phyloP scores from a whole-genome alignment of 2,797 vertebrate species.

The Acanthiza pusilla region DNA sequence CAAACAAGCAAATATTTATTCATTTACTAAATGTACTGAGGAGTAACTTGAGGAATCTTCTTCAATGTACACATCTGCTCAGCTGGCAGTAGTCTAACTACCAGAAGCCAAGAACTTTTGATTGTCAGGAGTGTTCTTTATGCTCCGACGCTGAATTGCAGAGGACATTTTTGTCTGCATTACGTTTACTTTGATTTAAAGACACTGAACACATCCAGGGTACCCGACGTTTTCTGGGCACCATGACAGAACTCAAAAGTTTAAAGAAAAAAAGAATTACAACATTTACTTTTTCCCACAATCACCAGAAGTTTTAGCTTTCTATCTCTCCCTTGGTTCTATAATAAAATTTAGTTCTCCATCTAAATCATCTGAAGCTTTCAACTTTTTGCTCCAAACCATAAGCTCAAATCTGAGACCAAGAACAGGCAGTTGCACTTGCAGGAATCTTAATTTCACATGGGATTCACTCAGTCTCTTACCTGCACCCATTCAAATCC shows the following conservation, averaged over 20 bases:
- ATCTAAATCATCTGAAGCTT: not conserved
- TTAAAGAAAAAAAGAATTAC: not conserved
- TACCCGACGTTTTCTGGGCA: not conserved
- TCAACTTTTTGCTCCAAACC: not conserved
- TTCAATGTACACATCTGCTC: not conserved
- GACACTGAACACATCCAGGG: not conserved
- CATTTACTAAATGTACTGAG: not conserved
- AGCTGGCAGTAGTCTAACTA: not conserved
- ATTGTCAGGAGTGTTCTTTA: not conserved
- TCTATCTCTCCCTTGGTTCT: not conserved
- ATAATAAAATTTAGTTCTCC: not conserved
- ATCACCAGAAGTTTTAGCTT: not conserved
- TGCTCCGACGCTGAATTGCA: not conserved
- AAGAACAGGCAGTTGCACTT: not conserved
- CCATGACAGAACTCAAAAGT: not conserved
- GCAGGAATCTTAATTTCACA: not conserved
- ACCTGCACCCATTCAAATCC: not conserved
- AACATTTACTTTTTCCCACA: not conserved
- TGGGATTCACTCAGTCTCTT: not conserved
- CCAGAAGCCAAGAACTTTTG: not conserved
- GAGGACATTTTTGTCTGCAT: not conserved
- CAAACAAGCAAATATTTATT: not conserved
- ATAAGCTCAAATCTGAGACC: not conserved
- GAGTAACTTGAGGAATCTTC: not conserved
- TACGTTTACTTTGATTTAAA: not conserved